Percentiles rank a stretch among this genome's conserved stretches.
phyloP scores from a whole-genome alignment of 1,140 invertebrate species.

The Ephestia elutella region DNA sequence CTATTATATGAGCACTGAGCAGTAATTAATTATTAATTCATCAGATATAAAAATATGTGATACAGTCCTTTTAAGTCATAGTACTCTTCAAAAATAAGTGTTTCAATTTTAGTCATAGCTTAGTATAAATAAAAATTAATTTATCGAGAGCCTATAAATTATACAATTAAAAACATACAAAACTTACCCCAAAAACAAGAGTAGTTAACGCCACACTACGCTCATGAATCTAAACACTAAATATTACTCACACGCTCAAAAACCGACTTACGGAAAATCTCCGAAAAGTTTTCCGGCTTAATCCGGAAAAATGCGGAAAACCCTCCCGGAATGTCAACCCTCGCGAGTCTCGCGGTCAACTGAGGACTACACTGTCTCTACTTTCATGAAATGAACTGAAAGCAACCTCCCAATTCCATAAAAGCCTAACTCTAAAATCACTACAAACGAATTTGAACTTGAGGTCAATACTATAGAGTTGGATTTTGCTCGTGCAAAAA shows the following conservation, averaged over 20 bases:
- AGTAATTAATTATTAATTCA: too few species aligned
- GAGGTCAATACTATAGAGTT: conserved; percentile 3
- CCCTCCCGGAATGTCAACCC: conserved; percentile 28
- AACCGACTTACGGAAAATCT: not conserved
- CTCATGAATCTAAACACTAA: not conserved
- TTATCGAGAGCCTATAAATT: too few species aligned
- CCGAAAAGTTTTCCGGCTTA: conserved; percentile 55
- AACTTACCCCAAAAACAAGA: not conserved
- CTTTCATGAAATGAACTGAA: conserved; percentile 71
- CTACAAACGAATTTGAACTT: conserved; percentile 17
- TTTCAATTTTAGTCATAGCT: too few species aligned
- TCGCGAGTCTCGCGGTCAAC: conserved; percentile 66
- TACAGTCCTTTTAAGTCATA: too few species aligned
- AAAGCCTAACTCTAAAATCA: conserved; percentile 26
- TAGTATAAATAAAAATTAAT: too few species aligned
- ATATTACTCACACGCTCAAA: not conserved
- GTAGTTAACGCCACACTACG: not conserved
- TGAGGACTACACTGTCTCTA: conserved; percentile 56
- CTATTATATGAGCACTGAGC: too few species aligned
- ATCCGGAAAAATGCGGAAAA: conserved; percentile 14
- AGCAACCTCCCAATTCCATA: conserved; percentile 27
- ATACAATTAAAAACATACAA: not conserved
- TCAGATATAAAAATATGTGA: too few species aligned
- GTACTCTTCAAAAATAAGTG: too few species aligned
- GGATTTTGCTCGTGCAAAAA: conserved; percentile 21